phyloP scores from a whole-genome alignment of 2,113 vertebrate genomes.

The Mungos mungo region DNA sequence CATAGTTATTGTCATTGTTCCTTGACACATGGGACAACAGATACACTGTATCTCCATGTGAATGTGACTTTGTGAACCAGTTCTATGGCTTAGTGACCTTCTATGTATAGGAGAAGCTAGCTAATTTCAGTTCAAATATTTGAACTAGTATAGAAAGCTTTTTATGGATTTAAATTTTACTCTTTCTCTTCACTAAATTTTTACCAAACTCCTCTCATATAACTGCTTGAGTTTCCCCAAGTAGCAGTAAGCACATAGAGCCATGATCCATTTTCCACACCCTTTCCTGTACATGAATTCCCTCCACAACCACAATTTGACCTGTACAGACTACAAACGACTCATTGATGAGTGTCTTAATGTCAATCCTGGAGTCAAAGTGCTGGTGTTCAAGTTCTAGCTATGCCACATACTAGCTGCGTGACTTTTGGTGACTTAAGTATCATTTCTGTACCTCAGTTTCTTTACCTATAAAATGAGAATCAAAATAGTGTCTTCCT shows the following conservation, averaged over 20 bases:
- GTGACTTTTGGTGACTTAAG: neutral
- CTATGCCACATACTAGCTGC: neutral
- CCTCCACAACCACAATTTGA: neutral
- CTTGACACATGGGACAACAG: neutral
- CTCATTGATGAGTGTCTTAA: neutral
- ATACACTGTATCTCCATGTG: neutral
- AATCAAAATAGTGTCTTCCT: neutral
- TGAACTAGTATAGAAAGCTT: neutral
- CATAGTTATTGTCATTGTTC: neutral
- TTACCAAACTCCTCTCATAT: neutral
- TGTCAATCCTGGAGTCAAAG: neutral
- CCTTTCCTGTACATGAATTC: neutral
- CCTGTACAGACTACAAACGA: neutral
- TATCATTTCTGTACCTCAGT: neutral
- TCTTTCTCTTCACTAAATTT: neutral
- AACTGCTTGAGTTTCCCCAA: neutral
- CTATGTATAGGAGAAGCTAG: neutral
- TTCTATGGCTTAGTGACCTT: neutral
- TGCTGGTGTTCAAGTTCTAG: neutral
- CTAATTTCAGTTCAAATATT: neutral
- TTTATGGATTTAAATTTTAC: neutral
- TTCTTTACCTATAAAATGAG: neutral
- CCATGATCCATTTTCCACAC: neutral
- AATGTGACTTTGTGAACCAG: neutral
- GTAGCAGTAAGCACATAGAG: neutral